A percentile compares a stretch with the other conserved stretches of the same genome.
Evolutionary conservation across 2,797 vertebrate genomes (phyloP).

Genomic region (Lycodopsis pacificus): DNA sequence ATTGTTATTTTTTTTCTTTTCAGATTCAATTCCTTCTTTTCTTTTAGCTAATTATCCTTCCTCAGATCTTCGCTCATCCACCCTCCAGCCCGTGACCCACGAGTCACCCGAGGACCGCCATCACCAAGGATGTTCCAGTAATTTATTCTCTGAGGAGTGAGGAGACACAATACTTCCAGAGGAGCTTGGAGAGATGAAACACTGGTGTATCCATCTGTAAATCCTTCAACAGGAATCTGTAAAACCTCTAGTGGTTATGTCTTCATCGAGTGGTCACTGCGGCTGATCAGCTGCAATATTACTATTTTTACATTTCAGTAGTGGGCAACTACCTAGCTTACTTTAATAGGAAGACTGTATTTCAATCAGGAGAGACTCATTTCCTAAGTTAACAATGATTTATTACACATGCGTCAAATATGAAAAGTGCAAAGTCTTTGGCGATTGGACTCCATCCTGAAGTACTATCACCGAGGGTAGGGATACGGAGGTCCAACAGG

Average conservation of each 20-base stretch:
- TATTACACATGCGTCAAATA: too few species aligned
- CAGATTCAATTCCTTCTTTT: not conserved
- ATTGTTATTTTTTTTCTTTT: not conserved
- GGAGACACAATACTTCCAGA: slow-evolving; percentile 17
- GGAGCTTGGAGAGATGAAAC: slow-evolving; percentile 7
- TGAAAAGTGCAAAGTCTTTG: too few species aligned
- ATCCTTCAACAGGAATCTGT: slow-evolving; percentile 4
- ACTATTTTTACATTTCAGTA: slow-evolving; percentile 4
- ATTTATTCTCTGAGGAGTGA: slow-evolving; percentile 8
- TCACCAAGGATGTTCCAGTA: slow-evolving; percentile 19
- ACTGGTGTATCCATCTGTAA: slow-evolving; percentile 21
- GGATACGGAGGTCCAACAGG: too few species aligned
- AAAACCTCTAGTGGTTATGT: slow-evolving; percentile 17
- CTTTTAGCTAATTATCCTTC: slow-evolving; percentile 20
- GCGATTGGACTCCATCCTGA: too few species aligned
- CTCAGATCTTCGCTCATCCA: not conserved
- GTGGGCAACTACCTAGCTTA: not conserved
- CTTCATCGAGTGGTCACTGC: not conserved
- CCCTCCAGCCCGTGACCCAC: slow-evolving; percentile 9
- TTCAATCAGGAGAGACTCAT: too few species aligned
- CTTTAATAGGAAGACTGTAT: not conserved
- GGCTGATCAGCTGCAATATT: slow-evolving; percentile 24
- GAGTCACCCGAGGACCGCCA: not conserved
- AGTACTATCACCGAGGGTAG: too few species aligned
- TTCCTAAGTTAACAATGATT: too few species aligned